Evolutionary conservation across 2,888 invertebrate species (phyloP).

Genomic region (Eulithis prunata): DNA sequence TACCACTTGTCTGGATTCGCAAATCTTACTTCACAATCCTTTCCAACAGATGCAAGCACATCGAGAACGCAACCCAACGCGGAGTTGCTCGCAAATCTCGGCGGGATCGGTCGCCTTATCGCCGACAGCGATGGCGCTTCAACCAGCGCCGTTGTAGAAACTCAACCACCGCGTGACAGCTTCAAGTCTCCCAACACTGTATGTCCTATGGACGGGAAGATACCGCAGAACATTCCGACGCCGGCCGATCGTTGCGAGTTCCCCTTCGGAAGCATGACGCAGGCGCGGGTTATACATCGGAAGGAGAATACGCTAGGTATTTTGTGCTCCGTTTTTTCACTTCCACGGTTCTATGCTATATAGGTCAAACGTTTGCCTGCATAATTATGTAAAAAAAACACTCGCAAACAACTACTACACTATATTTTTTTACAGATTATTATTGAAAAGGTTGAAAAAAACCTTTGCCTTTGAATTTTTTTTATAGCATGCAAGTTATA

Average conservation of each 20-base stretch:
- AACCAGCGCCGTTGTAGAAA: conserved; percentile 50
- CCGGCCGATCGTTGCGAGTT: conserved; percentile 87
- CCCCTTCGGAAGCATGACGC: conserved; percentile 96
- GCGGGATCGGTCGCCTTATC: conserved; percentile 70
- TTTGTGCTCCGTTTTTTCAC: conserved; percentile 25
- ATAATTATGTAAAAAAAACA: no score
- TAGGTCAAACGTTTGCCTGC: not conserved
- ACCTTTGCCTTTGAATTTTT: no score
- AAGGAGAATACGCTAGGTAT: conserved; percentile 85
- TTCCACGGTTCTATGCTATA: not conserved
- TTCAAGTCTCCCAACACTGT: conserved; percentile 94
- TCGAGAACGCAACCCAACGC: conserved; percentile 64
- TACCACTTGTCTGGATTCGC: no score
- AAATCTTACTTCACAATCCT: not conserved
- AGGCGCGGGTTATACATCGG: conserved; percentile 93
- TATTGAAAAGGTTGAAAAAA: no score
- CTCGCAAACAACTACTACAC: no score
- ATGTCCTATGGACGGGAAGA: conserved; percentile 92
- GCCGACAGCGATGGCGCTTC: conserved; percentile 55
- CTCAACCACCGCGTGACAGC: conserved; percentile 66
- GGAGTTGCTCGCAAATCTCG: conserved; percentile 70
- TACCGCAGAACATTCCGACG: conserved; percentile 83
- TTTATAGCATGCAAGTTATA: no score
- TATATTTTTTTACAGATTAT: no score
- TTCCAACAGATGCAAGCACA: conserved; percentile 66